Percentiles rank a stretch among this genome's conserved stretches.
These are phyloP conservation scores for Ryuthela nishihirai DNA, from an alignment of 2,888 invertebrate species.

Conservation along the genomic window DNA sequence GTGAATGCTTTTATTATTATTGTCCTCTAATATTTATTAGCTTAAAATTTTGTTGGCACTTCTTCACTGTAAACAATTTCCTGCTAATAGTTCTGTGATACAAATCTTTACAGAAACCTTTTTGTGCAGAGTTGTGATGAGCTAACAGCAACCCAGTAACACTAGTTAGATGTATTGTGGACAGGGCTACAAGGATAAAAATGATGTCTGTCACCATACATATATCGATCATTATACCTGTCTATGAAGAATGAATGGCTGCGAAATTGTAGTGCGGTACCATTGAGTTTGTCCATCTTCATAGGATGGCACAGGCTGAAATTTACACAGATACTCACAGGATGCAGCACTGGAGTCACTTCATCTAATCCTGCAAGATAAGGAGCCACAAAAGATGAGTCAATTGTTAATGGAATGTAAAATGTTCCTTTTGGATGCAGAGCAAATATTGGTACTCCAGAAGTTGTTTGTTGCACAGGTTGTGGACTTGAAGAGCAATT, in stretches of 20 bases:
- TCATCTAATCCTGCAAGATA: constrained; percentile 54
- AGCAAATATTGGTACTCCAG: constrained; percentile 80
- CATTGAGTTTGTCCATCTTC: constrained; percentile 20
- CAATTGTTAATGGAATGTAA: constrained; percentile 81
- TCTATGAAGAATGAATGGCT: constrained; percentile 18
- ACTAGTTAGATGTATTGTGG: too few relatives aligned
- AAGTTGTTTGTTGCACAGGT: constrained; percentile 38
- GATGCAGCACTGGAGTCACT: constrained; percentile 63
- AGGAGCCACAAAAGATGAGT: constrained; percentile 65
- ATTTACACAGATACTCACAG: constrained; percentile 77
- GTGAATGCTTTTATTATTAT: too few relatives aligned
- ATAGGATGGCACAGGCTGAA: constrained; percentile 38
- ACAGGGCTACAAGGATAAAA: constrained; percentile 25
- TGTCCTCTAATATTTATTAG: too few relatives aligned
- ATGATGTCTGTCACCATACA: constrained; percentile 14
- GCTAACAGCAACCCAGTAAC: too few relatives aligned
- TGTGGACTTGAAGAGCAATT: constrained; percentile 28
- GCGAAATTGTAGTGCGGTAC: constrained; percentile 4
- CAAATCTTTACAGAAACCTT: too few relatives aligned
- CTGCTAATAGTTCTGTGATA: too few relatives aligned
- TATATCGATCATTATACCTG: constrained; percentile 20
- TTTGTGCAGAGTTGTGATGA: too few relatives aligned
- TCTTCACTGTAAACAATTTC: too few relatives aligned
- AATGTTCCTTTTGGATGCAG: constrained; percentile 82
- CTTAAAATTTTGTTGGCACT: too few relatives aligned